Base-by-base conservation (phyloP, 1,140 invertebrate species). In the Drosophila littoralis region DNA sequence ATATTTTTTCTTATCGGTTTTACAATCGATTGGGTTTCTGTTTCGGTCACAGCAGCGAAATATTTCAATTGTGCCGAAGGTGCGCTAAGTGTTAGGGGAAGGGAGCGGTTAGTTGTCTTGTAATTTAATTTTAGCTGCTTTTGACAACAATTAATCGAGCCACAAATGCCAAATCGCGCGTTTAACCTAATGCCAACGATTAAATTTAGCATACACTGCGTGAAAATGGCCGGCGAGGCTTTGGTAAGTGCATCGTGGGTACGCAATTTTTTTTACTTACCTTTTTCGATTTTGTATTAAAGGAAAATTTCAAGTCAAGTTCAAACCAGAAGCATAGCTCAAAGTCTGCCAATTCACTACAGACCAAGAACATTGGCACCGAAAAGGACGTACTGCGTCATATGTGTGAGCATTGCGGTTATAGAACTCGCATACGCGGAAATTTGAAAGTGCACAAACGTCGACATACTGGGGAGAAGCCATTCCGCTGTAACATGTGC, bases 381-480 rank as follows among this genome's bases (percentile, higher is more conserved):
- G 46, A 17, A n/a, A 12, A 43, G 40, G 69, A 70, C 10, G 32
- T 12, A 9, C 66, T 76, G 22, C 80, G 74, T 40, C 77, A 81
- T 8, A 81, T 88, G 84, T 88, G 84, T 28, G 85, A 88, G 15
- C 89, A 75, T 51, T 88, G 84, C 15, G 84, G 84, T 8, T 78
- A 88, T 57, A 66, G 74, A 40, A 88, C 84, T 2, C 52, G 77
- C 1, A 75, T 89, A n/a, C 17, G 9, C 12, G 71, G 80, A 64
- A 90, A 90, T 50, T 63, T 90, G 22, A 43, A 32, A 28, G 57
- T 91, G 8, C 97, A 97, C 81, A 93, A 94, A 48, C 93, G 96
- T 7, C 95, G 95, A 3, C 96, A 98, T 91, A 96, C 95, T 1
- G 97, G 97, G 0, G 96, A 96, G 69, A 91, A 95, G 7, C 95